Conservation (phyloP, 2,888 invertebrate genomes). For the Leptopilina drosophilae region DNA sequence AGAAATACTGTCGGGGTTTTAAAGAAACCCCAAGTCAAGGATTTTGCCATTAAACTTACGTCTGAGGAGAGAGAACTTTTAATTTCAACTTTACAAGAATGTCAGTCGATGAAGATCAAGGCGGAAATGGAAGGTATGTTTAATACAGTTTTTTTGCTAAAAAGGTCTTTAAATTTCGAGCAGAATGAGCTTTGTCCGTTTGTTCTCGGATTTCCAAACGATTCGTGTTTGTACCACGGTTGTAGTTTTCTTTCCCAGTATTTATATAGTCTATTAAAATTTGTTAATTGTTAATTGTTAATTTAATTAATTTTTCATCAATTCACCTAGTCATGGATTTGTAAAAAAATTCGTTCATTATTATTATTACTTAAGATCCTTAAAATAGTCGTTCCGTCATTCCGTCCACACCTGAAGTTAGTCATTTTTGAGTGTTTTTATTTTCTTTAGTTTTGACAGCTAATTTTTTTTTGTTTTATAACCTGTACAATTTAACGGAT, state of each 20-base stretch:
- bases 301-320: too few species aligned
- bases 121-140: constrained; percentile 87
- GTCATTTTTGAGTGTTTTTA: too few species aligned
- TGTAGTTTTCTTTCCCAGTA: background rate
- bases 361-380: too few species aligned
- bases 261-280: too few species aligned
- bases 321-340: too few species aligned
- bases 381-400: too few species aligned
- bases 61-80: constrained; percentile 85
- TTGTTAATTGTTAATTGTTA: too few species aligned
- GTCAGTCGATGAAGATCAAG: constrained; percentile 85
- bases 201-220: constrained; percentile 5
- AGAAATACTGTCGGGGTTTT: constrained; percentile 70
- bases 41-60: constrained; percentile 85
- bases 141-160: background rate
- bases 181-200: background rate
- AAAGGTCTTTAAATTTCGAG: constrained; percentile 1
- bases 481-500: too few species aligned
- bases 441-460: too few species aligned
- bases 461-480: too few species aligned
- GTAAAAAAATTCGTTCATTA: too few species aligned
- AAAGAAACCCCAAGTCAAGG: constrained; percentile 85
- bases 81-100: constrained; percentile 84
- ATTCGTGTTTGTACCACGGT: background rate
- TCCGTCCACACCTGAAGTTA: too few species aligned